Evolutionary conservation across 2,797 vertebrate genomes (phyloP).

Genomic region (Phoebastria nigripes): DNA sequence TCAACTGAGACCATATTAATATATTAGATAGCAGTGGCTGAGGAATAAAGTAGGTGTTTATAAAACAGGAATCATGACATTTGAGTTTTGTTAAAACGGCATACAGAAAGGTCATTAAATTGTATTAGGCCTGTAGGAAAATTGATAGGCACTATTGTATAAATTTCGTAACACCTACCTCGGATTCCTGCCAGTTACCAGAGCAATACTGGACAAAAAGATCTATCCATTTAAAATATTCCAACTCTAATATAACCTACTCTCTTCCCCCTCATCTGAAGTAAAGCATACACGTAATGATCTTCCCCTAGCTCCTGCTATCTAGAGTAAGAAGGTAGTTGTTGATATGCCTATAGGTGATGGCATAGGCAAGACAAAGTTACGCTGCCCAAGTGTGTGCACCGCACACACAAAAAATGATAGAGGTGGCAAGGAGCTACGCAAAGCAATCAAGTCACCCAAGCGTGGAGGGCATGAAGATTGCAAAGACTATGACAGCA

Average conservation of each 20-base stretch:
- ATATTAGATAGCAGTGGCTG: background rate
- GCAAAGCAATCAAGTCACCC: background rate
- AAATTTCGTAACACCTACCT: background rate
- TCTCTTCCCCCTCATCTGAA: background rate
- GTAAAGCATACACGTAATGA: background rate
- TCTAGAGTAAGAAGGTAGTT: background rate
- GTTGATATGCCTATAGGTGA: background rate
- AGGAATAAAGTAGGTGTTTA: background rate
- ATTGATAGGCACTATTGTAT: background rate
- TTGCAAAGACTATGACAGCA: background rate
- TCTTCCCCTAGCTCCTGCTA: background rate
- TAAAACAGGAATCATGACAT: background rate
- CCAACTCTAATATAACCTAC: background rate
- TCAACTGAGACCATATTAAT: background rate
- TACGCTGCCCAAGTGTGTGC: fast-evolving
- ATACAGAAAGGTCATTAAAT: background rate
- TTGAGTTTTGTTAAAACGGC: background rate
- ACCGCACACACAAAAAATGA: too few relatives aligned
- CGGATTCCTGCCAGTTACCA: background rate
- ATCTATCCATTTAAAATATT: background rate
- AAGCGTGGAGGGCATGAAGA: background rate
- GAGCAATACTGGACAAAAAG: background rate
- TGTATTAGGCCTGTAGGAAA: background rate
- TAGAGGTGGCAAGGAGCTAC: background rate
- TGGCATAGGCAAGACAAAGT: background rate